Base-by-base conservation (phyloP, 2,113 vertebrate genomes). In the Arizona elegans region DNA sequence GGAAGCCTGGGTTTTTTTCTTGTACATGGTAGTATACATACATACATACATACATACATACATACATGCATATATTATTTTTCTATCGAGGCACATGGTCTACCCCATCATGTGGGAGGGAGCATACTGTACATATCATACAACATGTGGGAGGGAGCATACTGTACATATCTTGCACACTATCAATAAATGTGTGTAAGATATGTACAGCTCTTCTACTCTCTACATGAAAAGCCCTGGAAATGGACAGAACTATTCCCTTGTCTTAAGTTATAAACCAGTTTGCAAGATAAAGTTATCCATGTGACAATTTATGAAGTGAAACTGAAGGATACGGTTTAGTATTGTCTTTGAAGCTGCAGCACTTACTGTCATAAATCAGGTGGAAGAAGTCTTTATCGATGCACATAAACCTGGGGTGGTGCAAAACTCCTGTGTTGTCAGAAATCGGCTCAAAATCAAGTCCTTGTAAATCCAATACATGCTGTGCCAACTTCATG, bases 401-500 rank as follows among this genome's bases (percentile, higher is more conserved):
- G n/a, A 92, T 91, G 55, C 2, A 0, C 88, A 88, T 58, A 17
- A 90, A 91, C 94, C 43, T 0, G 21, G 43, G 56, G 11, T 56
- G 94, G 53, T 89, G 87, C 23, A 87, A 85, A 94, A 90, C 13
- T 1, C 94, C 9, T 90, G 50, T 15, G 81, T 17, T 75, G n/a
- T 91, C 53, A 91, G 52, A 93, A 52, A 2, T 0, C 0, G 3
- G 59, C 56, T 93, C 21, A 4, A 65, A 90, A 94, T 92, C 52
- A n/a, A 52, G 38, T 55, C 3, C 55, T 89, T 58, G 56, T 86
- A 24, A 12, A 93, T 52, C 91, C 52, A 52, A 52, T 56, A 24
- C 89, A 8, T 50, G 15, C 55, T 92, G n/a, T 53, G 19, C 70
- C 29, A 75, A 75, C 54, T 87, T 17, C 23, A 86, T 59, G 26